Evolutionary conservation across 2,113 vertebrate genomes (phyloP), one percentile per base, ranked within the genome.

Genomic region (Callospermophilus lateralis): DNA sequence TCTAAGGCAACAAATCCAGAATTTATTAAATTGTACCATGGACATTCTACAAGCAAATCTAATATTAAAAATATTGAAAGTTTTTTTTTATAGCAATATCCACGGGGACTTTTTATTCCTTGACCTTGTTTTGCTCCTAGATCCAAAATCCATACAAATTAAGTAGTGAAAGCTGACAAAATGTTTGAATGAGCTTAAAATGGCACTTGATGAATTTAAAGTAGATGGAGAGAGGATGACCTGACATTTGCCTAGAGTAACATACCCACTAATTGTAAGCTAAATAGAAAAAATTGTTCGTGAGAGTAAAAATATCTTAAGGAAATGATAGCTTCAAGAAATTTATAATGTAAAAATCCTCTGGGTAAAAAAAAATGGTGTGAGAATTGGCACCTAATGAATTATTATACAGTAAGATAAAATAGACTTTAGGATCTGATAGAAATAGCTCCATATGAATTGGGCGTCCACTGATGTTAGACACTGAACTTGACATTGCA

Each of bases 1-100:
- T 85, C 96, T 92, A 87, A 96, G 89, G 95, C 51, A 98, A 92
- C 80, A 92, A 95, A 86, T 20, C 30, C 87, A 92, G 55, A 81
- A 88, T 97, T 97, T 80, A 96, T 97, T 97, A 92, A 86, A 68
- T 94, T 85, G 32, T 58, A 53, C 89, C 37, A 74, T 70, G 65
- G 42, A 94, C 79, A 94, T 63, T 86, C 2, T 0, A 78, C 19
- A 94, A 58, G 74, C 32, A 77, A 84, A 79, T 76, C 81, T 94
- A 96, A 94, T 96, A 92, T 72, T 94, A 78, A 96, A 61, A 58
- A 26, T 79, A 91, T 91, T 92, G 90, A 70, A 96, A 87, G 1
- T 37, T 34, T 67, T 58, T 58, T 95, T 85, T 72, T 79, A 51
- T 42, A 92, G 42, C 28, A 89, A 34, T 53, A 87, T 88, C 70